A percentile compares a stretch with the other conserved stretches of the same genome.
Conservation (phyloP, 2,113 vertebrate genomes). For the Nicator chloris region DNA sequence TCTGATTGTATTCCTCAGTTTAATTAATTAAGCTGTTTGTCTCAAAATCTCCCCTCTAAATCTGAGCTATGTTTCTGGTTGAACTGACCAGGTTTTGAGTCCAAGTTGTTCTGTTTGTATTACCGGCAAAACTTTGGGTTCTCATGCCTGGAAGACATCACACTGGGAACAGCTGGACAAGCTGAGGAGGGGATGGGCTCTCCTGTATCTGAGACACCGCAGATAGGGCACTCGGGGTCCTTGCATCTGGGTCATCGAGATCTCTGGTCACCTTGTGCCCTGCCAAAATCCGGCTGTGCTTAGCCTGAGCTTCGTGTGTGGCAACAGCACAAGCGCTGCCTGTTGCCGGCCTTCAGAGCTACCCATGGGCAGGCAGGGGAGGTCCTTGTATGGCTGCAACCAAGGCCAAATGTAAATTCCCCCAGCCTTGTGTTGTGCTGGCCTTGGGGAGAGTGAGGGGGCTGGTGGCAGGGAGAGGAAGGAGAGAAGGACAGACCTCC, state of each 20-base stretch:
- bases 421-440: background rate
- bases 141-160: background rate
- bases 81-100: background rate
- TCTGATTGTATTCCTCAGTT: background rate
- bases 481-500: background rate
- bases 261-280: background rate
- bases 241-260: rapidly evolving
- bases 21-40: conserved; percentile 7
- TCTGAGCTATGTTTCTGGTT: background rate
- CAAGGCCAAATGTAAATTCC: background rate
- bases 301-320: background rate
- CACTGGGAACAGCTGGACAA: background rate
- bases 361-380: background rate
- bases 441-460: background rate
- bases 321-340: background rate
- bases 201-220: rapidly evolving
- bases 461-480: background rate
- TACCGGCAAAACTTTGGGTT: background rate
- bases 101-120: conserved; percentile 10
- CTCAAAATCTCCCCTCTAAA: background rate
- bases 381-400: background rate
- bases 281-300: background rate
- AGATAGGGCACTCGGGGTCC: background rate
- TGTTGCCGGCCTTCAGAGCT: background rate
- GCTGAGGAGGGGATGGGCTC: background rate